These are phyloP conservation scores for Thamnophis sirtalis DNA, from an alignment of 2,113 vertebrate species.

Conservation along the genomic window DNA sequence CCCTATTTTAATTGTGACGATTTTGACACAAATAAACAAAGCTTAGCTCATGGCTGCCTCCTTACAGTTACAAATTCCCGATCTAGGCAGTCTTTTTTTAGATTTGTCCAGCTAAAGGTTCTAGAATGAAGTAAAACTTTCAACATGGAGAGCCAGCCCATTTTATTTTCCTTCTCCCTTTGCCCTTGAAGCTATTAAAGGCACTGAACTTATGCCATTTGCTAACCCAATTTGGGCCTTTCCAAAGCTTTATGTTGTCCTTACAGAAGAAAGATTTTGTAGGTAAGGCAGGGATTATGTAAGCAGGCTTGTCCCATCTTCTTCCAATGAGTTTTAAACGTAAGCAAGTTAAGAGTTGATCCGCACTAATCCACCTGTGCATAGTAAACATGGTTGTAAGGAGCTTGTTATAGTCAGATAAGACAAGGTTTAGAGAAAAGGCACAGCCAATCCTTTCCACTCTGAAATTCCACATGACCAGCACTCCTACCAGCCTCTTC, in stretches of 20 bases:
- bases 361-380: conserved; percentile 2
- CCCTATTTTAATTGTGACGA: not conserved
- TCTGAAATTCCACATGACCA: not conserved
- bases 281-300: not conserved
- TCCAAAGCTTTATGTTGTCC: not conserved
- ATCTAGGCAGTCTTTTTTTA: not conserved
- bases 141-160: accelerated
- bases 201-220: not conserved
- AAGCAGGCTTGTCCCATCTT: not conserved
- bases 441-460: too few species aligned
- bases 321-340: not conserved
- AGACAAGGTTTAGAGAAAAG: not conserved
- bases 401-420: conserved; percentile 15
- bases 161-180: not conserved
- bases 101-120: not conserved
- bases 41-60: not conserved
- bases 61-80: not conserved
- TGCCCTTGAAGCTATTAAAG: not conserved
- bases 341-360: conserved; percentile 15
- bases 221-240: not conserved
- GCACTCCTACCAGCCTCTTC: not conserved
- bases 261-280: not conserved
- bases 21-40: not conserved
- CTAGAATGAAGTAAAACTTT: not conserved
- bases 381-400: conserved; percentile 18